Percentiles rank a stretch among this genome's conserved stretches.
phyloP scores from a whole-genome alignment of 1,140 invertebrate genomes.

The Planococcus citri region DNA sequence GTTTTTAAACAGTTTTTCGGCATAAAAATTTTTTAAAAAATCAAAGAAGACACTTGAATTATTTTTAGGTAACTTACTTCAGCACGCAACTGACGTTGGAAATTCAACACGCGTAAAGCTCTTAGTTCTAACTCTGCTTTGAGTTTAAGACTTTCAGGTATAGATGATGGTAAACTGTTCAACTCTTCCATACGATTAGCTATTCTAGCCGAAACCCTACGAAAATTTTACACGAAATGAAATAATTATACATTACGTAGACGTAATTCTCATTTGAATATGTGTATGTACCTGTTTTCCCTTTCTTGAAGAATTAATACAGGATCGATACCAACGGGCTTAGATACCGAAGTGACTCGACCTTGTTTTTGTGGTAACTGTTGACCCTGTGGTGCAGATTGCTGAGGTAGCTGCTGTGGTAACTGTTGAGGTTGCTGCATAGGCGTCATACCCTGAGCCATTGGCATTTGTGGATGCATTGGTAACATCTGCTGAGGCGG shows the following conservation, averaged over 20 bases:
- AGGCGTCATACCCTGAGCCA: neutral
- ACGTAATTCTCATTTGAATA: neutral
- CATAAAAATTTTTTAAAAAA: too few species aligned
- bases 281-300: constrained; percentile 50
- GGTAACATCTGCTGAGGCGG: neutral
- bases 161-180: constrained; percentile 68
- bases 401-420: constrained; percentile 27
- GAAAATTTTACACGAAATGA: constrained; percentile 26
- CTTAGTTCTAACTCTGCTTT: constrained; percentile 93
- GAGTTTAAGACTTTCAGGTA: constrained; percentile 78
- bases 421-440: constrained; percentile 26
- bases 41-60: too few species aligned
- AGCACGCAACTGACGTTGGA: constrained; percentile 76
- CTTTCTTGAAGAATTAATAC: constrained; percentile 82
- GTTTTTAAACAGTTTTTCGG: too few species aligned
- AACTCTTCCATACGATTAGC: constrained; percentile 70
- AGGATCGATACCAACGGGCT: constrained; percentile 88
- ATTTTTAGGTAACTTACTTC: constrained; percentile 42
- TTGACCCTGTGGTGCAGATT: constrained; percentile 29
- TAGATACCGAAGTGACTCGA: constrained; percentile 74
- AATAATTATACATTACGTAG: too few species aligned
- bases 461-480: neutral
- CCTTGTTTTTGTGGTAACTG: constrained; percentile 52
- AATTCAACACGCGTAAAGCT: constrained; percentile 82
- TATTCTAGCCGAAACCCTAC: constrained; percentile 69